Conservation (phyloP, 2,113 vertebrate genomes). For the Vombatus ursinus region DNA sequence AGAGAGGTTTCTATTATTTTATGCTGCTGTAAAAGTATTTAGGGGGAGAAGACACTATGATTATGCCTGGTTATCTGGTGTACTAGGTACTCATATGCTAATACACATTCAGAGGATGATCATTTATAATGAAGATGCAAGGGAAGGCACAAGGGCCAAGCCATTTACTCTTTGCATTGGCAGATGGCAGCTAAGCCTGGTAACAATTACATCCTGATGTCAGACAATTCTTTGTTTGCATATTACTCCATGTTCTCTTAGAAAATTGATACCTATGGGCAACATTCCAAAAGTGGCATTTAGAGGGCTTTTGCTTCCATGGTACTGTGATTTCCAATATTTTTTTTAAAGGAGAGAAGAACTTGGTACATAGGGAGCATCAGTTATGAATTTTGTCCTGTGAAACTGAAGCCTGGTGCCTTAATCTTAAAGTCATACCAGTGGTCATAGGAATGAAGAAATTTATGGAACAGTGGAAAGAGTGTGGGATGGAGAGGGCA, state of each 20-base stretch:
- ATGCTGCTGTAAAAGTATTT: slow-evolving; percentile 74
- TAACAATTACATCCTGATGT: background rate
- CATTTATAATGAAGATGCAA: slow-evolving; percentile 68
- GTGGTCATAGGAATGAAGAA: slow-evolving; percentile 16
- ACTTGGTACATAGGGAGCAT: slow-evolving; percentile 50
- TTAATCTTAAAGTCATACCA: slow-evolving; percentile 54
- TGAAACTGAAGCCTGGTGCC: slow-evolving; percentile 40
- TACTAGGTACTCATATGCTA: slow-evolving; percentile 55
- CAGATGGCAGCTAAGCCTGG: slow-evolving; percentile 1
- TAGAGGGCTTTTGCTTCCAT: slow-evolving; percentile 51
- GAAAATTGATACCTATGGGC: slow-evolving; percentile 50
- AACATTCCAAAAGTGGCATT: slow-evolving; percentile 63
- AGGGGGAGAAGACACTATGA: slow-evolving; percentile 59
- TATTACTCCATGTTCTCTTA: slow-evolving; percentile 63
- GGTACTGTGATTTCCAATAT: slow-evolving; percentile 64
- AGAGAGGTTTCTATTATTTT: slow-evolving; percentile 63
- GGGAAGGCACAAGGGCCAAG: slow-evolving; percentile 22
- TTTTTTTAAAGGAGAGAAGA: slow-evolving; percentile 61
- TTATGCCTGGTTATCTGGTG: slow-evolving; percentile 66
- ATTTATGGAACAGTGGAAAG: background rate
- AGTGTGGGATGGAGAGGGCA: background rate
- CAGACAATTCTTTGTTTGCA: background rate
- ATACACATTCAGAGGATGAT: slow-evolving; percentile 67
- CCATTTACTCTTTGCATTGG: slow-evolving; percentile 64
- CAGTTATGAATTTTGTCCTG: slow-evolving; percentile 55